Conservation (phyloP, 2,797 vertebrate species). For the Smutsia gigantea region DNA sequence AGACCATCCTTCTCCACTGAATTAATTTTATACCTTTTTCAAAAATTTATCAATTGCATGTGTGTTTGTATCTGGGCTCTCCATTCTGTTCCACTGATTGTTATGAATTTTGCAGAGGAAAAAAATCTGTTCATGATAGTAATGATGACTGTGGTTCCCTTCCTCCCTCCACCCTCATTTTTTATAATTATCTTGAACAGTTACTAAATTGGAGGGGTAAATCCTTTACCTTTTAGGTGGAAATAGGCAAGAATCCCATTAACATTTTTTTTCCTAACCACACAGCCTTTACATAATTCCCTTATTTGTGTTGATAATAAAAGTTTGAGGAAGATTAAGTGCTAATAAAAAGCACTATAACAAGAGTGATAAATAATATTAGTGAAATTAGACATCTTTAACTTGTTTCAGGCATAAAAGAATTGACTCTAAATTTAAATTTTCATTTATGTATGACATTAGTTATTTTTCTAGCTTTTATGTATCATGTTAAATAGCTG, state of each 20-base stretch:
- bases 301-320: neutral
- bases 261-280: neutral
- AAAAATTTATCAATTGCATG: neutral
- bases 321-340: neutral
- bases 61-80: neutral
- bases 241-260: neutral
- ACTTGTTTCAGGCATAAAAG: neutral
- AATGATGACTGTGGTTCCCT: neutral
- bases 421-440: neutral
- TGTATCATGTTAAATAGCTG: neutral
- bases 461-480: neutral
- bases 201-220: neutral
- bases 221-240: neutral
- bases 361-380: neutral
- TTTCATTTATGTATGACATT: neutral
- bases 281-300: neutral
- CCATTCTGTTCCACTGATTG: neutral
- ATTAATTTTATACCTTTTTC: neutral
- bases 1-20: neutral
- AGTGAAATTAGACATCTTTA: neutral
- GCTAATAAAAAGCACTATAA: neutral
- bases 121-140: neutral
- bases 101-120: neutral
- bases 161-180: neutral
- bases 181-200: neutral